These are phyloP conservation scores for Archips crataeganus DNA, from an alignment of 2,888 invertebrate species.

Conservation along the genomic window DNA sequence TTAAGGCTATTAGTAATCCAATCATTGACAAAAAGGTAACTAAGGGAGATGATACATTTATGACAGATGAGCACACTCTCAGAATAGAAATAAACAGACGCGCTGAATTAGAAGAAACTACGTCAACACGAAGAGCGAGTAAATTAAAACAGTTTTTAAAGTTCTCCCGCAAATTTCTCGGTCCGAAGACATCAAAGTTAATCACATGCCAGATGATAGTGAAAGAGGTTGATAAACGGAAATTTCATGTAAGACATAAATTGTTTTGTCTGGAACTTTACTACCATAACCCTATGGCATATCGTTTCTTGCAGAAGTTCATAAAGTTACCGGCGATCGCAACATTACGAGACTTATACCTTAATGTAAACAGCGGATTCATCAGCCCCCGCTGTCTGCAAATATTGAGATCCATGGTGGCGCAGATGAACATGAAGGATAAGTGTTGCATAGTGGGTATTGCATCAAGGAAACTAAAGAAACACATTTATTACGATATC, in stretches of 20 bases:
- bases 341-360: background rate
- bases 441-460: conserved; percentile 4
- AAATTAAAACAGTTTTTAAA: background rate
- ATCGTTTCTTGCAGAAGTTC: background rate
- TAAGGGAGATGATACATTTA: background rate
- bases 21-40: background rate
- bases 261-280: conserved; percentile 1
- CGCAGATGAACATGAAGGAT: background rate
- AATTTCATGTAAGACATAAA: background rate
- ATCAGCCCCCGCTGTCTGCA: background rate
- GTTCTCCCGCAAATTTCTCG: background rate
- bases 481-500: conserved; percentile 13
- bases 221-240: background rate
- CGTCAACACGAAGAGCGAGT: no score
- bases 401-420: background rate
- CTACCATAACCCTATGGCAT: conserved; percentile 6
- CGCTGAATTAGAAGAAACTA: background rate
- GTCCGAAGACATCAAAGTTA: background rate
- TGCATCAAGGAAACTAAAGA: background rate
- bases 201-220: conserved; percentile 1
- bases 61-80: background rate
- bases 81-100: background rate
- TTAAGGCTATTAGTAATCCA: no score
- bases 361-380: background rate
- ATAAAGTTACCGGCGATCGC: background rate